Percentiles rank a stretch among this genome's conserved stretches.
phyloP scores from a whole-genome alignment of 2,888 invertebrate genomes.

The Drosophila atroscutellata region DNA sequence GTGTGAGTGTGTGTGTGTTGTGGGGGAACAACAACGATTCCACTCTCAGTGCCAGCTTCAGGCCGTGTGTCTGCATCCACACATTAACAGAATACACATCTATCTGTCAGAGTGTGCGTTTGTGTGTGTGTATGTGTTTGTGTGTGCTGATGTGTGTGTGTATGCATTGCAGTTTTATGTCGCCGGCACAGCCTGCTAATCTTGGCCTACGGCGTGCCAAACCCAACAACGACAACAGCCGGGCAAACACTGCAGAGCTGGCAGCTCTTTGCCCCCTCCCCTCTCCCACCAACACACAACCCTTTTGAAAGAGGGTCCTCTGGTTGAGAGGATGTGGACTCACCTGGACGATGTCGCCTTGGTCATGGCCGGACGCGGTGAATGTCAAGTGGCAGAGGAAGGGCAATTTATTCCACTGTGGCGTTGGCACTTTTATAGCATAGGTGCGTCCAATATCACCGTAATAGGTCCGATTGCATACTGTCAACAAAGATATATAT shows the following conservation, averaged over 20 bases:
- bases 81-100: background rate
- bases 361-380: conserved; percentile 94
- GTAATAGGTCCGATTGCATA: conserved; percentile 96
- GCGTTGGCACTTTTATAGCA: conserved; percentile 90
- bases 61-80: conserved; percentile 6
- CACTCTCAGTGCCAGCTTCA: conserved; percentile 13
- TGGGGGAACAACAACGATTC: conserved; percentile 1
- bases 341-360: conserved; percentile 95
- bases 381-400: conserved; percentile 96
- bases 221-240: conserved; percentile 56
- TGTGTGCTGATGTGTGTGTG: conserved; percentile 14
- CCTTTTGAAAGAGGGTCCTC: background rate
- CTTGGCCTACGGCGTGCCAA: conserved; percentile 63
- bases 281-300: background rate
- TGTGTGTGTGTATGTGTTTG: conserved; percentile 19
- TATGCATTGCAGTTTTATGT: conserved; percentile 67
- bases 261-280: background rate
- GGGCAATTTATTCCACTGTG: conserved; percentile 91
- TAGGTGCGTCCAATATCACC: conserved; percentile 94
- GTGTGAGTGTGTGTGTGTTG: background rate
- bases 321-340: conserved; percentile 54
- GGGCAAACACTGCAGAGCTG: conserved; percentile 30
- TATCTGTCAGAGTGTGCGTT: conserved; percentile 15
- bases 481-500: conserved; percentile 81
- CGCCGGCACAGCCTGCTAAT: conserved; percentile 64